Percentiles rank a stretch among this genome's conserved stretches.
phyloP scores from a whole-genome alignment of 2,113 vertebrate species.

The Osmerus eperlanus region DNA sequence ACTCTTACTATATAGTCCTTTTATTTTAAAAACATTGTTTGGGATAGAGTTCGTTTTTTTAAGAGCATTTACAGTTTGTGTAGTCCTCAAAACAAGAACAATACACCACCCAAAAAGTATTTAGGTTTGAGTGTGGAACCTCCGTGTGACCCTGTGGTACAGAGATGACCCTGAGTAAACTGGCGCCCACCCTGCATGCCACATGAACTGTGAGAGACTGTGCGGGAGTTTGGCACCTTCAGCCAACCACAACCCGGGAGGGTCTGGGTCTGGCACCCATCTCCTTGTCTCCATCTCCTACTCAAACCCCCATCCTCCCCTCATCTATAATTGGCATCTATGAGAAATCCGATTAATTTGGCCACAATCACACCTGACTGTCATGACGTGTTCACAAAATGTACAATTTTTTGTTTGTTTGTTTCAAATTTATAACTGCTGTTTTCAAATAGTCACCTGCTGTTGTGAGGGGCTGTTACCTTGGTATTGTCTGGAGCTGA shows the following conservation, averaged over 20 bases:
- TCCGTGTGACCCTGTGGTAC: not conserved
- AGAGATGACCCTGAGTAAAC: not conserved
- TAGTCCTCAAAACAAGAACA: not conserved
- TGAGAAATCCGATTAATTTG: too few species aligned
- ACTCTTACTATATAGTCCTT: too few species aligned
- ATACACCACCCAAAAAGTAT: not conserved
- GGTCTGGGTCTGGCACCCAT: constrained; percentile 33
- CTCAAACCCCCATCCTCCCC: not conserved
- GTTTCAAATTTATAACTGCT: not conserved
- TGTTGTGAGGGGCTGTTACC: not conserved
- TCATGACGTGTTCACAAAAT: too few species aligned
- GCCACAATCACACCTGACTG: too few species aligned
- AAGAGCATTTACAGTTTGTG: not conserved
- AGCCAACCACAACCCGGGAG: constrained; percentile 11
- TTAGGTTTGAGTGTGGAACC: not conserved
- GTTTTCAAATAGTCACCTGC: not conserved
- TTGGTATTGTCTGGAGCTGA: not conserved
- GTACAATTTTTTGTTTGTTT: not conserved
- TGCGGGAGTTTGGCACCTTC: constrained; percentile 30
- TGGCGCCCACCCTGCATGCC: not conserved
- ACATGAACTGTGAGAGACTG: constrained; percentile 15
- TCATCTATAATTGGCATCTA: too few species aligned
- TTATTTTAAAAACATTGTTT: too few species aligned
- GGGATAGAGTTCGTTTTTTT: too few species aligned
- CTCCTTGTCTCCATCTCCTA: not conserved